Evolutionary conservation across 1,140 invertebrate genomes (phyloP).

Genomic region (Pectinophora gossypiella): DNA sequence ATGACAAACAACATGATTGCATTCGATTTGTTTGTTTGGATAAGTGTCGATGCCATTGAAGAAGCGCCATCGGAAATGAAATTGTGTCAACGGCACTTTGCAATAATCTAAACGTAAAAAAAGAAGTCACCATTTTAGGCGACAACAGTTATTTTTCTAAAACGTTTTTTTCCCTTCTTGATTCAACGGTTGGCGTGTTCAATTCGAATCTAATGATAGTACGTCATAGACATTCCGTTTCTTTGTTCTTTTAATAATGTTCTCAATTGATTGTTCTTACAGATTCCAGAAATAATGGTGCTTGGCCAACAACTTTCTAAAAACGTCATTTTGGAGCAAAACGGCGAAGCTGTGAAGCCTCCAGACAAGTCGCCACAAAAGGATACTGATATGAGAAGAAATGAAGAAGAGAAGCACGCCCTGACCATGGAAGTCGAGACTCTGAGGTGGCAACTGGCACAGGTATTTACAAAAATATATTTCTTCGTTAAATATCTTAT

Average conservation of each 20-base stretch:
- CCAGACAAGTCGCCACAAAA: conserved; percentile 32
- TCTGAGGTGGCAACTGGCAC: conserved; percentile 87
- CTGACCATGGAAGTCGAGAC: conserved; percentile 86
- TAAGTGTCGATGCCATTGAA: too few relatives aligned
- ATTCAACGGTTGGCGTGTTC: too few relatives aligned
- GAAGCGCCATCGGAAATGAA: too few relatives aligned
- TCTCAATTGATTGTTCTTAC: conserved; percentile 30
- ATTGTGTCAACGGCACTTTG: too few relatives aligned
- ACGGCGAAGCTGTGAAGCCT: conserved; percentile 36
- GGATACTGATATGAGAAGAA: conserved; percentile 32
- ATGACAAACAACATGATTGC: too few relatives aligned
- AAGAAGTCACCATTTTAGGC: too few relatives aligned
- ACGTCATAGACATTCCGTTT: too few relatives aligned
- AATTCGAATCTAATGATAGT: conserved; percentile 34
- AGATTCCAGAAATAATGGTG: conserved; percentile 64
- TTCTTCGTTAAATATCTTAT: too few relatives aligned
- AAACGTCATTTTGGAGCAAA: conserved; percentile 38
- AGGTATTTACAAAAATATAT: conserved; percentile 75
- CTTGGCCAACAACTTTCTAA: conserved; percentile 51
- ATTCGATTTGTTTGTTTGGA: too few relatives aligned
- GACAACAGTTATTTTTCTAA: too few relatives aligned
- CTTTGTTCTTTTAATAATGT: conserved; percentile 14
- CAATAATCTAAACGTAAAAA: too few relatives aligned
- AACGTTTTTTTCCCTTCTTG: too few relatives aligned
- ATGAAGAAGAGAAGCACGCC: conserved; percentile 77